Evolutionary conservation across 1,140 invertebrate genomes (phyloP), one percentile per base, ranked within the genome.

Genomic region (Coboldia fuscipes): DNA sequence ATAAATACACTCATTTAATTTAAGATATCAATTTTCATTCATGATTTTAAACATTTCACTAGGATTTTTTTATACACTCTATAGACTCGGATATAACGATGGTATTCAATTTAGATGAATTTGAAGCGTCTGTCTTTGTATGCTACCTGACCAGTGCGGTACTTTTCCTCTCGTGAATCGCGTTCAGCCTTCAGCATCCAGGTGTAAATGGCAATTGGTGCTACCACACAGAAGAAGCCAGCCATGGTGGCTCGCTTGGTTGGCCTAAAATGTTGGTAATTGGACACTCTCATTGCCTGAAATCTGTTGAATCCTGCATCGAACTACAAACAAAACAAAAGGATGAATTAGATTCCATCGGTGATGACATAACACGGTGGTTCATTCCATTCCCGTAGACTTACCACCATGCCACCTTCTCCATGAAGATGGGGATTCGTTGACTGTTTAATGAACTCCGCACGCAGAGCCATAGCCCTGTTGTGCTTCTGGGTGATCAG

Each of bases 301-400:
- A 66, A 81, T 36, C 77, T 65, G 43, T 78, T 66, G 12, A 84
- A 42, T 15, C 65, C 72, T 30, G 67, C 53, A 56, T 86, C 82
- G 50, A 83, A 73, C 82, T 88, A 50, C 35, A 46, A 52, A 48
- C 51, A 57, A 42, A 21, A 30, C n/a, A 43, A 45, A 43, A 42
- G 33, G 12, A 39, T 30, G 18, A 4, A 14, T 19, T 17, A 38
- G 19, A 33, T 33, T 14, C 39, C 24, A 35, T 20, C 33, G 32
- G 20, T 45, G 47, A 51, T 54, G 51, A 54, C 50, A 54, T 54
- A 54, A 54, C 49, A 45, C 34, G 23, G 30, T n/a, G 34, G 30
- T 36, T 39, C 28, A 19, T 32, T 17, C 12, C 30, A 22, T 28
- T 4, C 3, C 33, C 14, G 12, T 34, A 30, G 37, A 61, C 66